Conservation (phyloP, 1,140 invertebrate genomes). For the Adelges cooleyi region DNA sequence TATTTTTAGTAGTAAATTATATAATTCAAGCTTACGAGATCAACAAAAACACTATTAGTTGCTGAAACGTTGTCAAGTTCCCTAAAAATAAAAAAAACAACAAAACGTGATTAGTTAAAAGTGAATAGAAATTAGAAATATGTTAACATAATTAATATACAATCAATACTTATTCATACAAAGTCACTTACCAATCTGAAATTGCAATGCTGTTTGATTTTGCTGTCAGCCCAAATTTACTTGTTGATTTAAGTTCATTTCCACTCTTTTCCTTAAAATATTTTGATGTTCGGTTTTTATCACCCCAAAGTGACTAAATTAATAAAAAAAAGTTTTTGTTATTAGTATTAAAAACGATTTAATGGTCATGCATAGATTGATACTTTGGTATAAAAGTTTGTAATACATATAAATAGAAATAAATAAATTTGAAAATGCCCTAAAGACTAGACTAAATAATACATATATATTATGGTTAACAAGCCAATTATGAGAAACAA, state of each 20-base stretch:
- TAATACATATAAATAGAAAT: no score
- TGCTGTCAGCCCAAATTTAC: not conserved
- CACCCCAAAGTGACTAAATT: not conserved
- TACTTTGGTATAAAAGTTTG: no score
- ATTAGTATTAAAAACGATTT: no score
- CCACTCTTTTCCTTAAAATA: not conserved
- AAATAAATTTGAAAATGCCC: no score
- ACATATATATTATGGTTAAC: no score
- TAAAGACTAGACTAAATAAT: no score
- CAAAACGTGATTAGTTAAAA: not conserved
- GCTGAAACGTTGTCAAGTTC: conserved; percentile 36
- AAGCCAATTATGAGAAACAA: no score
- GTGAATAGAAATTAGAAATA: no score
- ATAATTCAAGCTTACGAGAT: conserved; percentile 9
- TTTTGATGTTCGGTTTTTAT: not conserved
- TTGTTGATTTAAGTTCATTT: not conserved
- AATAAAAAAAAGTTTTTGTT: not conserved
- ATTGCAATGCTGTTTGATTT: not conserved
- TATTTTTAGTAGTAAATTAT: no score
- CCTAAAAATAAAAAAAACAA: not conserved
- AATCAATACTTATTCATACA: not conserved
- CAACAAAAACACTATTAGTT: conserved; percentile 41
- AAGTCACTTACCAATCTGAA: conserved; percentile 7
- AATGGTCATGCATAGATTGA: no score
- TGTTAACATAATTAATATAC: not conserved